Evolutionary conservation across 2,113 vertebrate genomes (phyloP), one percentile per base, ranked within the genome.

Genomic region (Holacanthus passer): DNA sequence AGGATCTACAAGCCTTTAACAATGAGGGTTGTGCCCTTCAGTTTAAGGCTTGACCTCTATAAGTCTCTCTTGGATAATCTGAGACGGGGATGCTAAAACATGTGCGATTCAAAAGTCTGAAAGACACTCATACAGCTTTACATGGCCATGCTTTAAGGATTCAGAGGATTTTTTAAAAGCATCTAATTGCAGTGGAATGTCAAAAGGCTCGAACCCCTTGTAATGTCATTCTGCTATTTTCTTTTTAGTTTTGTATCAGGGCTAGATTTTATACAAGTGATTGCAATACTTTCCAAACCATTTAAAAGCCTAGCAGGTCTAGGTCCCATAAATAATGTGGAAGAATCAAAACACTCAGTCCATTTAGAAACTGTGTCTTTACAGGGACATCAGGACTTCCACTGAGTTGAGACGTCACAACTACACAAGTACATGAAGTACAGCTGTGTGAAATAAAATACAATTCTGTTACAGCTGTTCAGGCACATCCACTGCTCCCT

Each of bases 41-140:
- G 41, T 78, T 74, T 68, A 58, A 68, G 37, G 70, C 60, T 72
- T 73, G 53, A 27, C 79, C 56, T 27, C 48, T 4, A 27, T 58
- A 7, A 45, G 39, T 48, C 72, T 62, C 16, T 81, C 37, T 12
- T 74, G 68, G 75, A 76, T 84, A 83, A 81, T 84, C 72, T 52
- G 31, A 58, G 50, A 75, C n/a, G 70, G 75, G 35, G 50, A 37
- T 17, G 39, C 37, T 65, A 37, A 73, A 77, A 81, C 43, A 83
- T 83, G 17, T 70, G 52, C 22, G 47, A 81, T 83, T 87, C 76
- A 59, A 63, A 91, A 66, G 74, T 77, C 58, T 79, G 55, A 56
- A 22, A 72, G 78, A 81, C 77, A 63, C 32, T 69, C 52, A 31
- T 50, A 43, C 47, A 52, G 62, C 47, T 83, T 63, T 53, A 59